Evolutionary conservation across 2,797 vertebrate species (phyloP), one percentile per base, ranked within the genome.

Genomic region (Sebastes kiyomatsui): DNA sequence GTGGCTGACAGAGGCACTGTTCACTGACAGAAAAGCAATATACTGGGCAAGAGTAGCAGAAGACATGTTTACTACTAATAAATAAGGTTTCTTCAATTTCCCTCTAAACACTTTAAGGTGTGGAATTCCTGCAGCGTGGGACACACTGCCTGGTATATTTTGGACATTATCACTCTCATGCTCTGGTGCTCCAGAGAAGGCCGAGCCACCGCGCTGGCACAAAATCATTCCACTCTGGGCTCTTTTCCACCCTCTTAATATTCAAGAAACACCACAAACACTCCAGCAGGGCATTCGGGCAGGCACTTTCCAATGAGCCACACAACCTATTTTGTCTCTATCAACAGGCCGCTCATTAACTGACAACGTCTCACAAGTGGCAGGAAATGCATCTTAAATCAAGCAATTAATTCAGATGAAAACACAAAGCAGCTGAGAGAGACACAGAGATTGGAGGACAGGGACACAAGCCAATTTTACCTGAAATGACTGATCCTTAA

Each of bases 141-240:
- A 54, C 69, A 69, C 64, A 38, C 23, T 2, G 14, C 59, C 64
- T 46, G 38, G 49, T 67, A 7, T 80, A 75, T 77, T 60, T 60
- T 9, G 7, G 67, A 84, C 72, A 54, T 82, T 87, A 81, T 83
- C 60, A 67, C 80, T 35, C 58, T 32, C 59, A 46, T 32, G 86
- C 77, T 83, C 83, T 78, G 86, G 38, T 66, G 79, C 76, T 77
- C 77, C 5, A 8, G 56, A 68, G 73, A 79, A 76, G 72, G 70
- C 71, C 3, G 18, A 64, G 75, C 52, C 75, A 4, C 38, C 12
- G 23, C 1, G 3, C 62, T 72, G 68, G 72, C 82, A 75, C 83
- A 77, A 72, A 87, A 80, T 80, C 79, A 56, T 75, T 72, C 27
- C 54, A 16, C 42, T 71, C 79, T 28, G 72, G 70, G 81, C 82